Evolutionary conservation across 2,888 invertebrate genomes (phyloP).

Genomic region (Chaitophorus viminalis): DNA sequence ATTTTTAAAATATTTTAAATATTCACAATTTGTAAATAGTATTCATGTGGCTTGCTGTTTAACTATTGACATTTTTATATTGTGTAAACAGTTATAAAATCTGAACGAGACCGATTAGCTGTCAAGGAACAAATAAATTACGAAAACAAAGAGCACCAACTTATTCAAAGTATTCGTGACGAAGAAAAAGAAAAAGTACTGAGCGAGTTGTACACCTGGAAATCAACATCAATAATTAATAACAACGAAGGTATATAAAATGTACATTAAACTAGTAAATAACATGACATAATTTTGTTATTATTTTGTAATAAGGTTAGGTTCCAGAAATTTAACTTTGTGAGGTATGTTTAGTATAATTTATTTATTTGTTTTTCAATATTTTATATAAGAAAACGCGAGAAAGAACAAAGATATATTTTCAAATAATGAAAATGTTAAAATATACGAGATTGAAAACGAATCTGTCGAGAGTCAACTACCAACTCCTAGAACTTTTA

Average conservation of each 20-base stretch:
- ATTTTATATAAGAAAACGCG: not conserved
- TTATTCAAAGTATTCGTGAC: conserved; percentile 75
- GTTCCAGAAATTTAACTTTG: too few species aligned
- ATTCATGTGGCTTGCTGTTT: not conserved
- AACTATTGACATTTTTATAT: not conserved
- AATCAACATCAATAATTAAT: conserved; percentile 17
- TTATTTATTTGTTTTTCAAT: too few species aligned
- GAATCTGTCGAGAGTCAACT: conserved; percentile 66
- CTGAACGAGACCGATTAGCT: conserved; percentile 64
- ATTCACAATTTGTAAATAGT: not conserved
- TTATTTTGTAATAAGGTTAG: too few species aligned
- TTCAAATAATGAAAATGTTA: conserved; percentile 32
- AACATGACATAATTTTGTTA: too few species aligned
- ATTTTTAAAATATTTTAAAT: not conserved
- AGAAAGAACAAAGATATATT: conserved; percentile 50
- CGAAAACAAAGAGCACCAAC: conserved; percentile 71
- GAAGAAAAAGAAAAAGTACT: conserved; percentile 62
- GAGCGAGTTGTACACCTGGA: conserved; percentile 50
- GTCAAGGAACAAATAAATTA: conserved; percentile 73
- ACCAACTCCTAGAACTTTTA: conserved; percentile 72
- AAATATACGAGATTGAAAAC: conserved; percentile 30
- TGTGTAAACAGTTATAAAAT: conserved; percentile 27
- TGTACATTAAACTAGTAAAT: not conserved
- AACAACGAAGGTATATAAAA: conserved; percentile 3
- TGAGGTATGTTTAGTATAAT: too few species aligned